A percentile compares a stretch with the other conserved stretches of the same genome.
Evolutionary conservation across 1,140 invertebrate genomes (phyloP).

Genomic region (Glossosoma conforme): DNA sequence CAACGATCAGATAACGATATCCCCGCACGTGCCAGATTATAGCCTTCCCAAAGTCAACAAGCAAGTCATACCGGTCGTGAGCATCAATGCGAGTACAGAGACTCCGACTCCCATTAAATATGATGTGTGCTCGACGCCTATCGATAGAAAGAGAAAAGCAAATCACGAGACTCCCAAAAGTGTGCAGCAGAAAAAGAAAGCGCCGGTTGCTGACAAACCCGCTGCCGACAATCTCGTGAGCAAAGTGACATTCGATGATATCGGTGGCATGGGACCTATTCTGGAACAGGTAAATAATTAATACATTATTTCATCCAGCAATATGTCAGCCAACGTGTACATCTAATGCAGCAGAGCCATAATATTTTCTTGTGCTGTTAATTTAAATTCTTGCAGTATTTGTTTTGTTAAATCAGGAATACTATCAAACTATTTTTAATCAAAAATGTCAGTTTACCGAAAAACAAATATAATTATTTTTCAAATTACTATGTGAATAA

Average conservation of each 20-base stretch:
- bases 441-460: too few relatives aligned
- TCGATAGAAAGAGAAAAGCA: conserved; percentile 6
- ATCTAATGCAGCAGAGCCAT: too few relatives aligned
- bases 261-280: conserved; percentile 69
- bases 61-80: conserved; percentile 34
- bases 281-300: too few relatives aligned
- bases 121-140: background rate
- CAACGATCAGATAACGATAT: conserved; percentile 46
- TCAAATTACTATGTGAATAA: too few relatives aligned
- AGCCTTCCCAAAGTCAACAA: conserved; percentile 26
- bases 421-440: too few relatives aligned
- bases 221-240: conserved; percentile 31
- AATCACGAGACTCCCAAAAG: conserved; percentile 10
- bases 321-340: too few relatives aligned
- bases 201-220: conserved; percentile 1
- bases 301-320: too few relatives aligned
- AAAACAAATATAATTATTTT: too few relatives aligned
- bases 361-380: too few relatives aligned
- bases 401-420: too few relatives aligned
- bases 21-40: conserved; percentile 38
- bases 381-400: too few relatives aligned
- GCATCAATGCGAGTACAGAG: conserved; percentile 17
- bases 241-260: conserved; percentile 63
- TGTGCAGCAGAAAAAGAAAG: background rate
- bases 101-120: conserved; percentile 4